Evolutionary conservation across 2,888 invertebrate genomes (phyloP), one percentile per base, ranked within the genome.

Genomic region (Tupiocoris notatus): DNA sequence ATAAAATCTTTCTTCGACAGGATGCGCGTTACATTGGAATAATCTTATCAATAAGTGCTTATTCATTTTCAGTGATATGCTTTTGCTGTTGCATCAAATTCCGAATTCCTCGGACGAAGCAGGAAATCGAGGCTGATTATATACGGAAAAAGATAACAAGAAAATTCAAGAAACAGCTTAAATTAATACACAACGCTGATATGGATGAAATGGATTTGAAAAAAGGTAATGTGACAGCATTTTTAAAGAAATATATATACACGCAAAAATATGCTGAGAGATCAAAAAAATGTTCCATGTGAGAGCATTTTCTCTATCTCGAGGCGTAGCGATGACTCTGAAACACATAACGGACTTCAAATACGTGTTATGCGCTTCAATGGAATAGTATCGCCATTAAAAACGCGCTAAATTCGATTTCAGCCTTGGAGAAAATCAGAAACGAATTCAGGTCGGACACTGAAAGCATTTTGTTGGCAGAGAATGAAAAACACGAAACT

Each of bases 111-210:
- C 88, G 96, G 73, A 96, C 96, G 0, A 96, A 96, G 83, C 95
- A 96, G 84, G 95, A 96, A 85, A 96, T 97, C 79, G 95, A 96
- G 83, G 95, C 95, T 0, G 95, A 96, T 84, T 95, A 92, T 84
- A 90, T 93, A 81, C 87, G 96, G 20, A 90, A 93, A 81, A 91
- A 90, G 84, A 89, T 96, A 65, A 91, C 94, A 0, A 88, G 88
- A 80, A 93, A 92, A 83, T 96, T 96, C 84, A 88, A 92, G 9
- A 90, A 92, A 81, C 89, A 94, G 82, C 85, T 96, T 64, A 89
- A 90, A 82, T 89, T 91, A 80, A 93, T 96, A 81, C 91, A 91
- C 82, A 94, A 95, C 83, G 88, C 91, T 3, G 92, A 94, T 83
- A 92, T 95, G 91, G 94, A 95, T 82, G 89, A 89, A 39, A 90